phyloP scores from a whole-genome alignment of 2,888 invertebrate species.

The Plebejus argus region DNA sequence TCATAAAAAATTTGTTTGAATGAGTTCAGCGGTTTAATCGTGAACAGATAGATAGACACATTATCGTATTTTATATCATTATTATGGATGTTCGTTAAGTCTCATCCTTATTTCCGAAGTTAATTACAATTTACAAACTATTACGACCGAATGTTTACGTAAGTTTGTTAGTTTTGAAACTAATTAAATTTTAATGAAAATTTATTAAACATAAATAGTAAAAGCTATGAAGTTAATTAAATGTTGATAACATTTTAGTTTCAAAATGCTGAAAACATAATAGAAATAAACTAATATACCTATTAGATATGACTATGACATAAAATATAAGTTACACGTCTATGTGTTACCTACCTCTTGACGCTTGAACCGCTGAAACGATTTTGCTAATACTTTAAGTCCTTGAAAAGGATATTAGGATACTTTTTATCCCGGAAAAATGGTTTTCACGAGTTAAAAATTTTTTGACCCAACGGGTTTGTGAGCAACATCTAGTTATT shows the following conservation, averaged over 20 bases:
- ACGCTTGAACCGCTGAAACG: too few relatives aligned
- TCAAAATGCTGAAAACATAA: background rate
- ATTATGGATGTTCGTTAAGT: background rate
- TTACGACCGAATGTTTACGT: background rate
- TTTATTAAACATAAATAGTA: background rate
- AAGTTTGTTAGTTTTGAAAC: conserved; percentile 12
- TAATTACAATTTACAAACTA: background rate
- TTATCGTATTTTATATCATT: background rate
- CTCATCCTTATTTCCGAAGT: background rate
- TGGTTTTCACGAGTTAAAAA: too few relatives aligned
- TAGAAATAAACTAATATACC: too few relatives aligned
- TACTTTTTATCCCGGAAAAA: too few relatives aligned
- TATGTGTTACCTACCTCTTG: too few relatives aligned
- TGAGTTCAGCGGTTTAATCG: background rate
- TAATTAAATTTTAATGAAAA: background rate
- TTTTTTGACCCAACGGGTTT: too few relatives aligned
- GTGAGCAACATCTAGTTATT: too few relatives aligned
- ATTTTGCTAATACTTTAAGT: too few relatives aligned
- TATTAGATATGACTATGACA: too few relatives aligned
- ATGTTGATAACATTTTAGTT: background rate
- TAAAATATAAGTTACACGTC: too few relatives aligned
- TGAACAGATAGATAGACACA: background rate
- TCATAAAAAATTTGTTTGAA: background rate
- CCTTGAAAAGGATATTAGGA: too few relatives aligned
- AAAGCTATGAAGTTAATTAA: background rate